Evolutionary conservation across 2,113 vertebrate genomes (phyloP), one percentile per base, ranked within the genome.

Genomic region (Regulus satrapa): DNA sequence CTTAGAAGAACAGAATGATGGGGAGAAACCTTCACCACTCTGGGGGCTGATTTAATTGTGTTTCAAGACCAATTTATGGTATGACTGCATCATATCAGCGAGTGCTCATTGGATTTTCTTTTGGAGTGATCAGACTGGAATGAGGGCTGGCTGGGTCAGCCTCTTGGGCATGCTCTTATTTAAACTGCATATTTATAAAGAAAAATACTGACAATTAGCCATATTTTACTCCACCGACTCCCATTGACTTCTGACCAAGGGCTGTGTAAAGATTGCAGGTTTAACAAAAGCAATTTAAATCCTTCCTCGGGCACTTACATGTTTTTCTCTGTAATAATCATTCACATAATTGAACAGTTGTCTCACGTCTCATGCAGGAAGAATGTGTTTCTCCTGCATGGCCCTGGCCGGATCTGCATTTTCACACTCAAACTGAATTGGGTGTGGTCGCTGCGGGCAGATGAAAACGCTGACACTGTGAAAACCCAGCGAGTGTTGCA

Each of bases 231-330:
- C 25, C 40, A 52, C 20, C 4, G 13, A 9, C 51, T 85, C 34
- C 62, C 43, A 51, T 0, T 80, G 85, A 58, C 71, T 80, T 89
- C 64, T 91, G 81, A 85, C 69, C 75, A 18, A 64, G 71, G 66
- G 74, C 56, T 87, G 45, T 52, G 36, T 67, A 81, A 84, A 78
- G 87, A 87, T 87, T 87, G 81, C 40, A 89, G 87, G 92, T 88
- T 96, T 95, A 58, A 45, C 68, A 77, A 78, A 93, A 74, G 71
- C 83, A 45, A 46, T 92, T 92, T 92, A 81, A 91, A 77, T 52
- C 76, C 56, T 78, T 80, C 72, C 56, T 81, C 14, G 6, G 83
- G 75, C 79, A 43, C 41, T 85, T 58, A 17, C 10, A 43, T 58
- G 14, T 66, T 94, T 94, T 92, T 74, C 63, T 71, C 59, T 86